Evolutionary conservation across 2,797 vertebrate genomes (phyloP), one percentile per base, ranked within the genome.

Genomic region (Varecia variegata): DNA sequence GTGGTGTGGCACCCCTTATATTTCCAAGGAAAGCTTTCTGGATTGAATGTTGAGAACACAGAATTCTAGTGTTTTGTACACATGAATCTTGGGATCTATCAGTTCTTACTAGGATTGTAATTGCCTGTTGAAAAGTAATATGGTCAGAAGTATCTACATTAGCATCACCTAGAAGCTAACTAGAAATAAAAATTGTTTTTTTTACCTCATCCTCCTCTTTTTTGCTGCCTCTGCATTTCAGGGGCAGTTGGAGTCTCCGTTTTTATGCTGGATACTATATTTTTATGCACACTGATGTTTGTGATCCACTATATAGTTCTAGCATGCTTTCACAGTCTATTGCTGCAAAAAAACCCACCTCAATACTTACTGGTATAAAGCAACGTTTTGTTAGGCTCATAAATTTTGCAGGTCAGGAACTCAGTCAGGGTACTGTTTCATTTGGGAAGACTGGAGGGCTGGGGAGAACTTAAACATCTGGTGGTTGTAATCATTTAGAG

Each of bases 1-100:
- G 15, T 0, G 0, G 4, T 20, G 15, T 1, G 0, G 3, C 4
- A 2, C 7, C 25, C 10, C 58, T 84, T 74, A 27, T 14, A 17
- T 43, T 84, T 96, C 30, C 38, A 74, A 52, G 38, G 30, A 84
- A 73, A 35, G 0, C 23, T 83, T 70, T 83, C 54, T 38, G 40
- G 92, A 54, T 86, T 56, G 27, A 95, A 23, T n/a, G 17, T 50
- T 65, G 14, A 18, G 20, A 92, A 47, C 8, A 70, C 18, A 68
- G 27, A 68, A 15, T 30, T 50, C 6, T 47, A 43, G 20, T 80
- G 12, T 70, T 95, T 84, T 79, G 35, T n/a, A 60, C 20, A 92
- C 56, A 74, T 50, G 47, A 93, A 62, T 82, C 30, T 85, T 81
- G 17, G 4, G 7, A 62, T 70, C 23, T 32, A 77, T 77, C 43